Percentiles rank a stretch among this genome's conserved stretches.
Conservation (phyloP, 2,888 invertebrate species). For the Bombylius major region DNA sequence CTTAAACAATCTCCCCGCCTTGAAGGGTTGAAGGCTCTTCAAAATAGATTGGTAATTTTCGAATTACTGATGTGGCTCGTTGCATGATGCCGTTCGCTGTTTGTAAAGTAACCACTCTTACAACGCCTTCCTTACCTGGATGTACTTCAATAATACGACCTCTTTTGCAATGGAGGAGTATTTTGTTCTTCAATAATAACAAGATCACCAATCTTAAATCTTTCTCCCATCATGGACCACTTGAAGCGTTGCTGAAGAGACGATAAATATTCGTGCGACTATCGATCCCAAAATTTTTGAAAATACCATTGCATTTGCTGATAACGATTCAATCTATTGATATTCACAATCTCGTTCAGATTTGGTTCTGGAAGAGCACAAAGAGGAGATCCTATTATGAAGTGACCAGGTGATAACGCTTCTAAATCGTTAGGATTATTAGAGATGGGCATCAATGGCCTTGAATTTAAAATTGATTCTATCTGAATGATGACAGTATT, state of each 20-base stretch:
- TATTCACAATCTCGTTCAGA: not conserved
- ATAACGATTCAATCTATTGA: not conserved
- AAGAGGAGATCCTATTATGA: not conserved
- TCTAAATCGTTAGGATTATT: not conserved
- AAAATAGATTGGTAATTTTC: too few species aligned
- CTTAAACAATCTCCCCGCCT: too few species aligned
- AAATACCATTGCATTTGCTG: not conserved
- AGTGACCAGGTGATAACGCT: constrained; percentile 4
- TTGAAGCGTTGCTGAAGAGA: not conserved
- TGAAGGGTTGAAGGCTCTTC: too few species aligned
- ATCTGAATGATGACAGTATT: constrained; percentile 2
- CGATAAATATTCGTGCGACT: not conserved
- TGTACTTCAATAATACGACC: too few species aligned
- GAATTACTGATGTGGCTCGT: too few species aligned
- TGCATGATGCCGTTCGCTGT: too few species aligned
- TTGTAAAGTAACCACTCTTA: too few species aligned
- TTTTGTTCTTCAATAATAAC: not conserved
- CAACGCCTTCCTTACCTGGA: too few species aligned
- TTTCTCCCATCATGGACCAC: not conserved
- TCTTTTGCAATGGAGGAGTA: too few species aligned
- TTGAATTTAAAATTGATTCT: constrained; percentile 1
- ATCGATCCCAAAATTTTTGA: not conserved
- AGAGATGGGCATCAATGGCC: not conserved
- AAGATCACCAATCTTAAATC: not conserved
- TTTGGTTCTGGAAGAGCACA: not conserved